Evolutionary conservation across 1,140 invertebrate species (phyloP).

Genomic region (Diachasmimorpha longicaudata): DNA sequence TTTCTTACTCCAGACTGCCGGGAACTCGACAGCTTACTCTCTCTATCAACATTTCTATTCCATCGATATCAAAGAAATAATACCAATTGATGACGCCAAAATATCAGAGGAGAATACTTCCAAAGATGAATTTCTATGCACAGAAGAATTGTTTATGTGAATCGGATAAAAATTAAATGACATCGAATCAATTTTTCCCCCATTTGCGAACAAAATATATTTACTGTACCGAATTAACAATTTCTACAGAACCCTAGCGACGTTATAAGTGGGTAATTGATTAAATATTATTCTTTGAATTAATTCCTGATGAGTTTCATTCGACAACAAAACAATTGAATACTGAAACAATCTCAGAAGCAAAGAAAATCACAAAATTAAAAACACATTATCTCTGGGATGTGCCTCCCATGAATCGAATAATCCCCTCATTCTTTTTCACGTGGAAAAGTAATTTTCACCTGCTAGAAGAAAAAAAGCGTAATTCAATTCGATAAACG

Average conservation of each 20-base stretch:
- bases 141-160: too few species aligned
- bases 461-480: background rate
- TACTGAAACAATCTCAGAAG: background rate
- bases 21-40: conserved; percentile 17
- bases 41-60: background rate
- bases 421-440: conserved; percentile 1
- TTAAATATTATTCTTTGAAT: too few species aligned
- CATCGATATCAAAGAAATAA: background rate
- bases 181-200: too few species aligned
- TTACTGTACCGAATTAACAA: too few species aligned
- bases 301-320: too few species aligned
- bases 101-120: background rate
- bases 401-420: background rate
- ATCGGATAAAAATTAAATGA: too few species aligned
- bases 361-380: background rate
- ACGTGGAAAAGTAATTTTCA: conserved; percentile 1
- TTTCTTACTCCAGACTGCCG: conserved; percentile 32
- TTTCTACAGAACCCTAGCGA: too few species aligned
- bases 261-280: too few species aligned
- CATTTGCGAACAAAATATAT: too few species aligned
- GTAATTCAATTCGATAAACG: background rate
- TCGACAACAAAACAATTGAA: too few species aligned
- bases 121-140: too few species aligned
- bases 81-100: background rate
- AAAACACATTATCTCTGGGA: background rate